Evolutionary conservation across 1,140 invertebrate genomes (phyloP).

Genomic region (Penaeus indicus): DNA sequence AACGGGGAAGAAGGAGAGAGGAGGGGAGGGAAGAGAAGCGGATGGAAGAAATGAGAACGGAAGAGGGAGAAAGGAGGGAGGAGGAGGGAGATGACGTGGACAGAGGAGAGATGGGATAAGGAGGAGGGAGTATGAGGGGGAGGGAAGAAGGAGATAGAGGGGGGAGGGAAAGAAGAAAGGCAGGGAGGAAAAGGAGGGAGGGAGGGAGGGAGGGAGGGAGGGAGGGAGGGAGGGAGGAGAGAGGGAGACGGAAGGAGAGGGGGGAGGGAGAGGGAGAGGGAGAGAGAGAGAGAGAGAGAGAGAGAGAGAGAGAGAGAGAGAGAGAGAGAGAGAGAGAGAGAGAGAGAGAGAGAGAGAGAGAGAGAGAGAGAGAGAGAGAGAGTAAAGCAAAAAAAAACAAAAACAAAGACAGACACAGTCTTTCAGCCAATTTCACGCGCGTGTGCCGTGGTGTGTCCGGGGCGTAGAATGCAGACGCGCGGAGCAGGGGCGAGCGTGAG

Average conservation of each 20-base stretch:
- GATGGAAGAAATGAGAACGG: neutral
- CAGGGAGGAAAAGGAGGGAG: neutral
- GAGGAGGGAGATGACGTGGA: neutral
- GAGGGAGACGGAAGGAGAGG: neutral
- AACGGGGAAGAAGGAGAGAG: neutral
- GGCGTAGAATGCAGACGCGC: no score
- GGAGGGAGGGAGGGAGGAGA: neutral
- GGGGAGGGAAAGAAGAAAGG: neutral
- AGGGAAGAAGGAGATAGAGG: neutral
- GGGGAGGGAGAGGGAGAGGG: neutral
- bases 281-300: neutral
- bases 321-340: neutral
- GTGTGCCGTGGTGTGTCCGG: no score
- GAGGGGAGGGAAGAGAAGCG: neutral
- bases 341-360: neutral
- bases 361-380: neutral
- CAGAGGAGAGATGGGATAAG: neutral
- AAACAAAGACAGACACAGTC: neutral
- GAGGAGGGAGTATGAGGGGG: neutral
- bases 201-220: neutral
- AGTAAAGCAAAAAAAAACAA: neutral
- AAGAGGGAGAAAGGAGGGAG: neutral
- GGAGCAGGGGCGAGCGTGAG: neutral
- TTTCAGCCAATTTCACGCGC: neutral
- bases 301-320: neutral